phyloP scores from a whole-genome alignment of 2,113 vertebrate genomes.

The Chelonoidis abingdonii region DNA sequence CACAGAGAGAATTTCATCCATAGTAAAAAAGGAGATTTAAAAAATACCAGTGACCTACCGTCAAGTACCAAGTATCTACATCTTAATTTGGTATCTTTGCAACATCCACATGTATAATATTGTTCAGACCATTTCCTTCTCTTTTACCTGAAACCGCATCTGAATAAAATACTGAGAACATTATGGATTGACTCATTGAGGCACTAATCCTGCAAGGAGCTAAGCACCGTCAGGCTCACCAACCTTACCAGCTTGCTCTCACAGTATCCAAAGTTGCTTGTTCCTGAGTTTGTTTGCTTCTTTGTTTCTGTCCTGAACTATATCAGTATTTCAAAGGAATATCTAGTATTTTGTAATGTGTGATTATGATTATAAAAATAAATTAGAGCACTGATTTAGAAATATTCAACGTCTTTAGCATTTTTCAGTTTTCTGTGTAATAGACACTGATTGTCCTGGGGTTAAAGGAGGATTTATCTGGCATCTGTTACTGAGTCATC shows the following conservation, averaged over 20 bases:
- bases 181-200: not conserved
- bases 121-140: not conserved
- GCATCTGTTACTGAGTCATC: slow-evolving; percentile 43
- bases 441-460: slow-evolving; percentile 23
- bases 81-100: not conserved
- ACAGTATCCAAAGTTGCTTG: not conserved
- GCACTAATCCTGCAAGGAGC: not conserved
- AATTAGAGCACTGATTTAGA: not conserved
- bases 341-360: not conserved
- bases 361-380: not conserved
- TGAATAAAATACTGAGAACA: not conserved
- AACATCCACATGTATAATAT: not conserved
- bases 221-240: not conserved
- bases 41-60: not conserved
- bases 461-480: slow-evolving; percentile 5
- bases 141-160: not conserved
- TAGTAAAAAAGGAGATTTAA: not conserved
- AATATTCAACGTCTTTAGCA: not conserved
- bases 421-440: not conserved
- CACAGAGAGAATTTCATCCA: not conserved
- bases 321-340: not conserved
- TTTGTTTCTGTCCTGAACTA: not conserved
- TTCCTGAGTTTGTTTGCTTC: not conserved
- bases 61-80: not conserved
- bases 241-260: not conserved